Conservation (phyloP, 2,888 invertebrate species). For the Leucozona laternaria region DNA sequence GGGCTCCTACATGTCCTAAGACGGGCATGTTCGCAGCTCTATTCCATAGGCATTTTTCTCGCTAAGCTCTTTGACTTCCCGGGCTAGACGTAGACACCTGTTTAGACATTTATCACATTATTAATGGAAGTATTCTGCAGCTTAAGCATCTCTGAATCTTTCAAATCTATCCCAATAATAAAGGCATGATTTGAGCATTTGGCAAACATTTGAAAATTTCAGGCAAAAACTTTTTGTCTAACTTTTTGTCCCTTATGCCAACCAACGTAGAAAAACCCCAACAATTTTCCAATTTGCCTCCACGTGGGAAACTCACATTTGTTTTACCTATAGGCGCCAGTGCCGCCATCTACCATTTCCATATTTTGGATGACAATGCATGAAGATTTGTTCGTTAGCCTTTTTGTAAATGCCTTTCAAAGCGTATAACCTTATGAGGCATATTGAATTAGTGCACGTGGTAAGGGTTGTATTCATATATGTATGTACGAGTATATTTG, state of each 20-base stretch:
- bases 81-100: no score
- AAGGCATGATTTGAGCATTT: conserved; percentile 26
- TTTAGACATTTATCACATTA: no score
- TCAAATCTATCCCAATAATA: no score
- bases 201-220: conserved; percentile 21
- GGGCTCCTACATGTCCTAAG: no score
- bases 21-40: no score
- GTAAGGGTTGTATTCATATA: not conserved
- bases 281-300: not conserved
- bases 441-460: conserved; percentile 37
- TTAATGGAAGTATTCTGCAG: not conserved
- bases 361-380: conserved; percentile 13
- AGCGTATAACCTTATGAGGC: conserved; percentile 31
- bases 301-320: conserved; percentile 6
- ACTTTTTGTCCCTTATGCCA: conserved; percentile 34
- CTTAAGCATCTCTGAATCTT: not conserved
- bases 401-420: conserved; percentile 17
- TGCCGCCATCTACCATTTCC: no score
- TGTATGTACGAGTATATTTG: not conserved
- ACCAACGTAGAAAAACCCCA: not conserved
- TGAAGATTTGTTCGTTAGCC: not conserved
- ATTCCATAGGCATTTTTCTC: no score
- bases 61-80: no score
- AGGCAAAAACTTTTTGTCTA: conserved; percentile 31
- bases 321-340: conserved; percentile 12